Base-by-base conservation (phyloP, 92 coral and sea anemone species). In the Pocillopora meandrina region DNA sequence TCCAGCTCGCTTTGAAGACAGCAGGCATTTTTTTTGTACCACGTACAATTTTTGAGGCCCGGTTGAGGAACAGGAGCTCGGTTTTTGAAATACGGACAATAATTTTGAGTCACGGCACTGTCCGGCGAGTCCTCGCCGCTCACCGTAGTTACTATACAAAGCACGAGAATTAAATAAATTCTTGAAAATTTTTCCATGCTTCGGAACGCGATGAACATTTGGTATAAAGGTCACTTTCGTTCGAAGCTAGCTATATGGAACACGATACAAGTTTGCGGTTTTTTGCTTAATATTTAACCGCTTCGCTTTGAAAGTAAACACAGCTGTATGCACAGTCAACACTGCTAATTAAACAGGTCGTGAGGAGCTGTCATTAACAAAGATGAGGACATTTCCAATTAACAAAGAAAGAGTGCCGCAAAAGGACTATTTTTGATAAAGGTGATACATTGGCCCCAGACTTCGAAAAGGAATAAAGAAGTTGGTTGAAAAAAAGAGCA, bases 11-110 rank as follows among this genome's bases (percentile, higher is more conserved):
- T 87, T 23, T 92, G 93, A 56, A 95, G 89, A 68, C 99, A 97
- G 19, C 99, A 97, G 1, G 99, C 87, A 23, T 89, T 92, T 26
- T 87, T 87, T 57, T 78, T 93, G 59, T 97, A 97, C 99, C 99
- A 97, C 1, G 98, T 94, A 78, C 99, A 97, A 84, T 97, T 97
- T 55, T 90, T 89, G 19, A 97, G 91, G 56, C 90, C 33, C 20
- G 95, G 99, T 75, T 94, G 99, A 47, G 99, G 93, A 55, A 81
- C 65, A 0, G 99, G 99, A 5, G 98, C 97, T 16, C 99, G 94
- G 73, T 97, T 97, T 79, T 92, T 87, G 79, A 97, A 95, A 74
- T 97, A 97, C 5, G 99, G 99, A 36, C 99, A 96, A 73, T 92
- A 96, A 55, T 96, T 92, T 65, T 78, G 87, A 15, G 64, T 56